Base-by-base conservation (phyloP, 2,888 invertebrate species). In the Acanthosepion lycidas region DNA sequence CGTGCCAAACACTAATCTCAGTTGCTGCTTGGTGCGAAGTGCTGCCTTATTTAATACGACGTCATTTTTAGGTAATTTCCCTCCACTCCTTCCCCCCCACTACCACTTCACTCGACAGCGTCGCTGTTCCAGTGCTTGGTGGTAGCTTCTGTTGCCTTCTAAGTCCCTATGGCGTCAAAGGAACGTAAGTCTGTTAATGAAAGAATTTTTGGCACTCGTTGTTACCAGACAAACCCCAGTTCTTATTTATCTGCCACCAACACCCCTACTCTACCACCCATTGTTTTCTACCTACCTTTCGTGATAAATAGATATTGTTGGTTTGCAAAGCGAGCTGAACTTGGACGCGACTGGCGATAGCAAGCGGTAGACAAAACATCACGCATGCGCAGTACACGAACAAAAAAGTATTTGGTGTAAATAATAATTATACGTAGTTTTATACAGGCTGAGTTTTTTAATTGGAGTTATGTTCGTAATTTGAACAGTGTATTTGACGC, bases 131-230 rank as follows among this genome's bases (percentile, higher is more conserved):
- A 78, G 12, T 78, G 78, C 5, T n/a, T 12, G 0, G 78, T 78
- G 78, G 78, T 78, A 33, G n/a, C 78, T 9, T 78, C 78, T 59
- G 59, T 59, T 59, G 59, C 59, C 59, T 78, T 78, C 12, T 78
- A n/a, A 78, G 78, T 78, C 78, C 78, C 78, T 78, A 78, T 78
- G 78, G 78, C 78, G 78, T 78, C 78, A 78, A n/a, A n/a, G 78
- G n/a, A n/a, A 78, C 78, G 78, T 78, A 33, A 78, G 78, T n/a
- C 78, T 78, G n/a, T 78, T 78, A 78, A 78, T 78, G 78, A 78
- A 78, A 78, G 78, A 78, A 78, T 78, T 78, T n/a, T 78, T 78
- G 78, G 78, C 78, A 78, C n/a, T 78, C n/a, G 78, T 78, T 78
- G n/a, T 78, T 78, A 78, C 12, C 78, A 78, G 78, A 78, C 78